These are phyloP conservation scores for Morpho achilles DNA, from an alignment of 2,888 invertebrate species.

Conservation along the genomic window DNA sequence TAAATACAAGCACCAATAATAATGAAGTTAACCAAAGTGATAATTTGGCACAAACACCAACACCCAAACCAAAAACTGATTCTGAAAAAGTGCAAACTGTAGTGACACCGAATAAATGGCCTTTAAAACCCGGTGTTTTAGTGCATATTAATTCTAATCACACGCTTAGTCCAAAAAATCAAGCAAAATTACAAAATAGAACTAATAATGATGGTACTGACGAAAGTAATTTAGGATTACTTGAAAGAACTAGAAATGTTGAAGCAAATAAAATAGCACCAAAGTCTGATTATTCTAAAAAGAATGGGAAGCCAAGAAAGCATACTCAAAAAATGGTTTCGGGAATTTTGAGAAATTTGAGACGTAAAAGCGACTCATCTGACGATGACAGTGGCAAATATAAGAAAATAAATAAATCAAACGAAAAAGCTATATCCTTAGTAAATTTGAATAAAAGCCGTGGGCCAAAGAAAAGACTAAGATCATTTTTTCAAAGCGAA, in stretches of 20 bases:
- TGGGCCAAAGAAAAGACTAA: conserved; percentile 58
- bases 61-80: conserved; percentile 44
- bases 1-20: conserved; percentile 48
- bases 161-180: conserved; percentile 81
- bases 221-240: conserved; percentile 56
- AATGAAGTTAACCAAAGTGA: conserved; percentile 35
- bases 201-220: conserved; percentile 34
- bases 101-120: conserved; percentile 86
- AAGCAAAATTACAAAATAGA: conserved; percentile 53
- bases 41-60: conserved; percentile 40
- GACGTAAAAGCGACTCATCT: conserved; percentile 60
- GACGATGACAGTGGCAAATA: conserved; percentile 71
- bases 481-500: conserved; percentile 69
- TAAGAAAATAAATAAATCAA: conserved; percentile 69
- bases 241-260: conserved; percentile 56
- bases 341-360: conserved; percentile 58
- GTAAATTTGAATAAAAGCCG: conserved; percentile 60
- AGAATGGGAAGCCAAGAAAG: conserved; percentile 56
- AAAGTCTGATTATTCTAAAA: conserved; percentile 60
- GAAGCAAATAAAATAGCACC: conserved; percentile 35
- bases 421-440: conserved; percentile 66
- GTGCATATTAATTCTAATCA: conserved; percentile 92
- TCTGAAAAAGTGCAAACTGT: conserved; percentile 50
- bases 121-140: conserved; percentile 91
- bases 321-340: conserved; percentile 53